phyloP scores from a whole-genome alignment of 2,113 vertebrate species.

The Lycocorax pyrrhopterus region DNA sequence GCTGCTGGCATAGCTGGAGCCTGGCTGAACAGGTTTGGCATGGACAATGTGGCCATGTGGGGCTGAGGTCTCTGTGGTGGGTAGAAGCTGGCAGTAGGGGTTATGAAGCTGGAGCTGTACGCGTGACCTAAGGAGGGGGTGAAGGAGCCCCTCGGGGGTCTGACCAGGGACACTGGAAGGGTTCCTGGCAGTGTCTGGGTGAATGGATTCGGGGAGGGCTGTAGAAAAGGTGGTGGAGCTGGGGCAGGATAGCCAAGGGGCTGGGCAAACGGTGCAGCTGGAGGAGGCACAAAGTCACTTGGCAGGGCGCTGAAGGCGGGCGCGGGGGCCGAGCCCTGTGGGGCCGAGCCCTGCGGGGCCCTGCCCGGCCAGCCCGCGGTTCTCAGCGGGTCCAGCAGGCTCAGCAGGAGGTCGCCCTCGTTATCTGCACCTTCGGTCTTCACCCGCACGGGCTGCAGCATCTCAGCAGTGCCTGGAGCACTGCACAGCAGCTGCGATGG shows the following conservation, averaged over 20 bases:
- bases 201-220: slow-evolving; percentile 84
- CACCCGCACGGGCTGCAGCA: slow-evolving; percentile 74
- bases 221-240: slow-evolving; percentile 65
- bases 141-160: slow-evolving; percentile 71
- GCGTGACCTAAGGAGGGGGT: slow-evolving; percentile 75
- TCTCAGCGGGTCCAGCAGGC: slow-evolving; percentile 87
- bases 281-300: slow-evolving; percentile 41
- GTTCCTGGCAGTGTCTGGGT: slow-evolving; percentile 64
- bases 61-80: slow-evolving; percentile 69
- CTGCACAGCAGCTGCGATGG: background rate
- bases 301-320: background rate
- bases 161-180: slow-evolving; percentile 64
- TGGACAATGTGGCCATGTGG: slow-evolving; percentile 71
- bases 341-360: background rate
- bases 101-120: slow-evolving; percentile 73
- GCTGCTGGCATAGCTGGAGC: slow-evolving; percentile 65
- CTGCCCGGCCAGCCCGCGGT: slow-evolving; percentile 33
- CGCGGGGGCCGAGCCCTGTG: background rate
- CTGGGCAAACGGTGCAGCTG: slow-evolving; percentile 53
- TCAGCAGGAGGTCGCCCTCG: slow-evolving; percentile 77
- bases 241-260: slow-evolving; percentile 69
- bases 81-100: slow-evolving; percentile 70
- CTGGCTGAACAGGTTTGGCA: slow-evolving; percentile 81
- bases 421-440: slow-evolving; percentile 4
- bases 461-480: slow-evolving; percentile 44